Conservation (phyloP, 2,113 vertebrate genomes). For the Clupea harengus region DNA sequence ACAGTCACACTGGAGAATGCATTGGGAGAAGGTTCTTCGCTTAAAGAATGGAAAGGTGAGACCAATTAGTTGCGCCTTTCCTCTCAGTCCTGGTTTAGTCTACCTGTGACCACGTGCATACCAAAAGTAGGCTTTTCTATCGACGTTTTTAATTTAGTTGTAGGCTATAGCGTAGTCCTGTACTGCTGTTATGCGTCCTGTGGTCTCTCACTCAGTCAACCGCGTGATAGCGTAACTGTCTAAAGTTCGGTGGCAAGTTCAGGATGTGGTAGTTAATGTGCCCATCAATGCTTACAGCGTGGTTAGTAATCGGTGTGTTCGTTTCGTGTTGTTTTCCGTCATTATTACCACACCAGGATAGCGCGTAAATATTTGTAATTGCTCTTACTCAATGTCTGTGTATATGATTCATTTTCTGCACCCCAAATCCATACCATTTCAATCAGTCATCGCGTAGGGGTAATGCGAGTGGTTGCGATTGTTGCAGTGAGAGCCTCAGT, state of each 20-base stretch:
- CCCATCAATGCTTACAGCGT: no score
- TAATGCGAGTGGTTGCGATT: neutral
- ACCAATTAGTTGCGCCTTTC: neutral
- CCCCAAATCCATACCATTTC: neutral
- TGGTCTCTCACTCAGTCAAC: neutral
- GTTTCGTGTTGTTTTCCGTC: neutral
- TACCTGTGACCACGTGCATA: neutral
- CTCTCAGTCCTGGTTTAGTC: neutral
- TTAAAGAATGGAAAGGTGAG: conserved; percentile 71
- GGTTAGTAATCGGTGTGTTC: neutral
- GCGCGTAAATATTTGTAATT: neutral
- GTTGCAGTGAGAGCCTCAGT: neutral
- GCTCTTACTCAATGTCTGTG: neutral
- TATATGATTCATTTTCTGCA: neutral
- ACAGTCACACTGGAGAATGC: conserved; percentile 58
- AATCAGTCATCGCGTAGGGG: neutral
- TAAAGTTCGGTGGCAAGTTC: neutral
- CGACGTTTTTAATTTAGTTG: neutral
- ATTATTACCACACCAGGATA: neutral
- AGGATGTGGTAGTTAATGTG: neutral
- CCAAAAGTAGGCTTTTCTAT: neutral
- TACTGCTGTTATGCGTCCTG: no score
- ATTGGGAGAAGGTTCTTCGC: conserved; percentile 72
- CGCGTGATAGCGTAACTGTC: neutral
- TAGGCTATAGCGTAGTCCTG: conserved; percentile 1